These are phyloP conservation scores for Istiophorus platypterus DNA, from an alignment of 2,113 vertebrate species.

Conservation along the genomic window DNA sequence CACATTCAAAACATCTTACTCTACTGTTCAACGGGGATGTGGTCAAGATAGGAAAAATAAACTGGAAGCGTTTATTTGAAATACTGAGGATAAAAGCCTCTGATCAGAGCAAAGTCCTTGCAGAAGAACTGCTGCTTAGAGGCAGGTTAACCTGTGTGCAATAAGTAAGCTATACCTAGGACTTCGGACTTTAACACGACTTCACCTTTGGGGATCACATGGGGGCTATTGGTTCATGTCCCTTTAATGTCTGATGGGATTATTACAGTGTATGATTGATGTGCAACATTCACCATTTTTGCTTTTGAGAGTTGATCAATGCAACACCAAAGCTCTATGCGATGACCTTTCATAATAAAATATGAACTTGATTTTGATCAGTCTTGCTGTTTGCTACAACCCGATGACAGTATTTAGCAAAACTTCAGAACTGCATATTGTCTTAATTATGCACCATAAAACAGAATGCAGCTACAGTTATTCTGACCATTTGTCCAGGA, in stretches of 20 bases:
- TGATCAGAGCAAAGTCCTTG: constrained; percentile 3
- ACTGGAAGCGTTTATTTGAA: not conserved
- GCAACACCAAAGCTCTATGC: not conserved
- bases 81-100: not conserved
- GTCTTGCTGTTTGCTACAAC: not conserved
- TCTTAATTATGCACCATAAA: no score
- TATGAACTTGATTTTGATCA: not conserved
- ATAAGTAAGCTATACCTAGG: constrained; percentile 73
- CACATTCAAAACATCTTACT: constrained; percentile 29
- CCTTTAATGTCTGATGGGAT: not conserved
- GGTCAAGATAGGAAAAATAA: constrained; percentile 7
- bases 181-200: constrained; percentile 58
- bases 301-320: not conserved
- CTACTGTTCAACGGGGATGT: not conserved
- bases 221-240: not conserved
- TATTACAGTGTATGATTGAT: not conserved
- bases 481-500: no score
- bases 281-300: not conserved
- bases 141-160: constrained; percentile 7
- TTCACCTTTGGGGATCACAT: not conserved
- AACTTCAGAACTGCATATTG: not conserved
- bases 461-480: no score
- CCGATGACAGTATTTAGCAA: not conserved
- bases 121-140: not conserved
- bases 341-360: not conserved